Conservation (phyloP, 2,888 invertebrate genomes). For the Elegia similella region DNA sequence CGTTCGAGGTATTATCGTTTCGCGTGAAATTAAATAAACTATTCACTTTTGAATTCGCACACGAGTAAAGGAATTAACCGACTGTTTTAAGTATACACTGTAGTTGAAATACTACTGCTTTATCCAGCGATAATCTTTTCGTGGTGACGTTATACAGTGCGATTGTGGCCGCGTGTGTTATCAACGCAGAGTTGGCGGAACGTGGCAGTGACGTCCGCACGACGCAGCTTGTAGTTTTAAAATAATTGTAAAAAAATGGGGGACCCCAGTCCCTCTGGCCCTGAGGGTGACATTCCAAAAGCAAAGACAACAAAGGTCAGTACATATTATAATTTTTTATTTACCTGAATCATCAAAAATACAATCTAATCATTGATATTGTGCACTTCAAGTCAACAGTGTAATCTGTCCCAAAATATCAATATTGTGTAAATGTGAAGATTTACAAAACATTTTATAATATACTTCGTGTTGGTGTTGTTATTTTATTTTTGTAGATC, state of each 20-base stretch:
- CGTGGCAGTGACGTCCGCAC: conserved; percentile 65
- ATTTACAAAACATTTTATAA: too few relatives aligned
- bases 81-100: conserved; percentile 42
- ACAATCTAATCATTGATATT: not conserved
- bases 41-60: conserved; percentile 37
- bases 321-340: conserved; percentile 18
- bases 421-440: not conserved
- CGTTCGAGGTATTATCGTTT: conserved; percentile 44
- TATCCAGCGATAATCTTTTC: conserved; percentile 42
- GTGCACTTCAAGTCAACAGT: not conserved
- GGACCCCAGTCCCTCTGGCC: conserved; percentile 35
- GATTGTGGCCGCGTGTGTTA: conserved; percentile 48
- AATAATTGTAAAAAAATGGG: conserved; percentile 41
- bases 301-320: conserved; percentile 46
- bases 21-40: conserved; percentile 40
- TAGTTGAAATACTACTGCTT: conserved; percentile 28
- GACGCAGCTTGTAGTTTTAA: conserved; percentile 20
- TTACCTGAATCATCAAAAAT: not conserved
- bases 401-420: not conserved
- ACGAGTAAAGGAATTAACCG: conserved; percentile 42
- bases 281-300: conserved; percentile 32
- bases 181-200: conserved; percentile 60
- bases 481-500: too few relatives aligned
- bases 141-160: conserved; percentile 40
- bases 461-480: too few relatives aligned